Base-by-base conservation (phyloP, 1,140 invertebrate species). In the Cydia pomonella region DNA sequence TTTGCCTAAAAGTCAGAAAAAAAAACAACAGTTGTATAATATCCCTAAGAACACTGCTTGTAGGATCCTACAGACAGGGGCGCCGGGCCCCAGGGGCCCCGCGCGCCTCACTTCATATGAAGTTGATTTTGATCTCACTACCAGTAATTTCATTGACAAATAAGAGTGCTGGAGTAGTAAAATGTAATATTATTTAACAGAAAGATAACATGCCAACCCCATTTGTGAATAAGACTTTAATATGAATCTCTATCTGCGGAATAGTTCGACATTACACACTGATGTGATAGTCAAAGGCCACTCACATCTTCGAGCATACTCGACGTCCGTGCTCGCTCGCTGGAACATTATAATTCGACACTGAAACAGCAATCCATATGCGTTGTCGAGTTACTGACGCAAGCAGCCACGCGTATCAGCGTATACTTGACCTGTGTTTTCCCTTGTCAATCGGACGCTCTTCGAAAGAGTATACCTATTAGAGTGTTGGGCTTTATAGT, bases 261-360 rank as follows among this genome's bases (percentile, higher is more conserved):
- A 5, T 59, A 53, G 50, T 53, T 59, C 1, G 53, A 50, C 53
- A 59, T 23, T 59, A 59, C 53, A 21, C 53, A 59, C 53, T 10
- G 50, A 50, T 50, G 47, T 59, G 53, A 59, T 59, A 18, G 21
- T 59, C 53, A 59, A 59, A 59, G 50, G 53, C 53, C 21, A 59
- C 53, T 59, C 53, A 3, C 53, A 23, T 59, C 53, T 23, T 23
- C 53, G 21, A 59, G 53, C 21, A 23, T 23, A 59, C 53, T 59
- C 10, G 5, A 59, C 18, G 21, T 23, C 16, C 21, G 53, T 12
- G 53, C 21, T 59, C 53, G 53, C 7, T 59, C 53, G 53, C 53
- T 12, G 53, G 21, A 59, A 59, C 21, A 59, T 21, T 59, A 23
- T 59, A 59, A 59, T 59, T 59, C 21, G 53, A 59, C 21, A 59